A percentile compares a stretch with the other conserved stretches of the same genome.
These are phyloP conservation scores for Sitta carolinensis DNA, from an alignment of 2,797 vertebrate species.

Conservation along the genomic window DNA sequence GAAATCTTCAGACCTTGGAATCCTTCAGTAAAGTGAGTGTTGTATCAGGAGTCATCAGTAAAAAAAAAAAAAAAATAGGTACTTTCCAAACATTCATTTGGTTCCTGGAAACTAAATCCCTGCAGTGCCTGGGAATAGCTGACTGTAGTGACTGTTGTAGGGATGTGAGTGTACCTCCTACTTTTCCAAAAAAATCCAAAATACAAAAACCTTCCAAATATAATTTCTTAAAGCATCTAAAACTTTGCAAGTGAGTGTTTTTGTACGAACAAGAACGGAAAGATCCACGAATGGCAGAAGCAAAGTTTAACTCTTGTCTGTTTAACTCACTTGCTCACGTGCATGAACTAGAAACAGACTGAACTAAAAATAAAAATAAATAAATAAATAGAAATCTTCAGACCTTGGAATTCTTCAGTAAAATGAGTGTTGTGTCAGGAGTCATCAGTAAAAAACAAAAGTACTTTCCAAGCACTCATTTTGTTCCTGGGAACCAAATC, in stretches of 20 bases:
- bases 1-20: no score
- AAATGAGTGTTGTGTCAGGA: background rate
- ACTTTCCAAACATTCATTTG: background rate
- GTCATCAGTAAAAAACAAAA: background rate
- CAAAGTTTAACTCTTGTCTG: background rate
- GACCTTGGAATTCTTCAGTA: background rate
- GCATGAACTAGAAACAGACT: background rate
- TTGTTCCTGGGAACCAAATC: background rate
- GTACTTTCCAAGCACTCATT: background rate
- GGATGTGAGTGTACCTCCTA: fast-evolving
- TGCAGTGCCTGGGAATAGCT: background rate
- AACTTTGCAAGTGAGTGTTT: background rate
- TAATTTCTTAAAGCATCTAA: background rate
- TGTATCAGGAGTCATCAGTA: no score
- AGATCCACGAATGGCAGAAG: no score
- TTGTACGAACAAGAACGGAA: no score
- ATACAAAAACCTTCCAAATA: background rate
- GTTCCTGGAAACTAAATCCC: background rate
- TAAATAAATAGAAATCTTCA: background rate
- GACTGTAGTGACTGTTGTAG: background rate
- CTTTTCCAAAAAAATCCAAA: background rate
- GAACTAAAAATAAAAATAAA: background rate
- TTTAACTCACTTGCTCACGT: no score
- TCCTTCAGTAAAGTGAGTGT: no score
- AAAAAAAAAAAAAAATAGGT: background rate